Base-by-base conservation (phyloP, 2,797 vertebrate species). In the Lateolabrax maculatus region DNA sequence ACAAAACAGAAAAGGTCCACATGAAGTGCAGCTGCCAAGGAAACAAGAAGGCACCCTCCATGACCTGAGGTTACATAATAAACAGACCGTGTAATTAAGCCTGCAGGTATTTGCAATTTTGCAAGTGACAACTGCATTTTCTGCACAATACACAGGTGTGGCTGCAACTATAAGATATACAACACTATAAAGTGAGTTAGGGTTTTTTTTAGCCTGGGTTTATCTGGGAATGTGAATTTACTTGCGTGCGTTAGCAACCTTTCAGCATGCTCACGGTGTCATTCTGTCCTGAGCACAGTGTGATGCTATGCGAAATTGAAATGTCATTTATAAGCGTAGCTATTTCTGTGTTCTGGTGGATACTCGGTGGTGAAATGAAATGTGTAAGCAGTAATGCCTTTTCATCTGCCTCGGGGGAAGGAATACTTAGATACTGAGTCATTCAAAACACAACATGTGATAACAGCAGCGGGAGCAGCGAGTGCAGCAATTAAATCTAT, bases 11-110 rank as follows among this genome's bases (percentile, higher is more conserved):
- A 55, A 29, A 43, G 12, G 43, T 52, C 29, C 23, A 60, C 36
- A 51, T 21, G 29, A 79, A 55, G 58, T 60, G 21, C 55, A 64
- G 84, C 77, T 90, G 56, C 81, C 81, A 79, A 57, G 79, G 72
- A 88, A 79, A 84, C 77, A 23, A 55, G 41, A 85, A 62, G 21
- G 16, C 23, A 31, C 31, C 36, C 63, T 60, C 8, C 21, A 48
- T 73, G 31, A 72, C 39, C 64, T 3, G 60, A 67, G 31, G 71
- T 89, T 84, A 75, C 29, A 55, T 65, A 63, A 85, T 46, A 76
- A 78, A 29, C 44, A 68, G 6, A 65, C 2, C 31, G 1, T 69
- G 51, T 67, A 74, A 82, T 80, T 63, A 72, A 68, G 31, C n/a
- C 53, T 63, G 13, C 31, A 39, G 77, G 57, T 75, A 58, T 62